A percentile compares a stretch with the other conserved stretches of the same genome.
phyloP scores from a whole-genome alignment of 2,888 invertebrate genomes.

The Pomacea canaliculata region DNA sequence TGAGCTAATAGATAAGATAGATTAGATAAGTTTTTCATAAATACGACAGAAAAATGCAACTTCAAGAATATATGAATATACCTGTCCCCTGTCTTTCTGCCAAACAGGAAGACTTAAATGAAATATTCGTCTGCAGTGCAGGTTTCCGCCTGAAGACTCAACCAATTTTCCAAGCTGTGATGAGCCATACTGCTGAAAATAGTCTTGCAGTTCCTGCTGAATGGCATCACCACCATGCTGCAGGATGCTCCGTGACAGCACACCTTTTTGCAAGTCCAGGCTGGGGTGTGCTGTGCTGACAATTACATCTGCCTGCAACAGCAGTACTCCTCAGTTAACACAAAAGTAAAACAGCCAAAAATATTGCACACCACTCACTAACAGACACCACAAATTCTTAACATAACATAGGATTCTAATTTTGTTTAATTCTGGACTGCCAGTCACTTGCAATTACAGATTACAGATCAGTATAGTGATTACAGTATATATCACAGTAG shows the following conservation, averaged over 20 bases:
- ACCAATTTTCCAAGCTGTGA: constrained; percentile 8
- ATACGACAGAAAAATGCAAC: too few species aligned
- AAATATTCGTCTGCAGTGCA: constrained; percentile 10
- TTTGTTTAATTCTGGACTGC: too few species aligned
- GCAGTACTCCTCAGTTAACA: too few species aligned
- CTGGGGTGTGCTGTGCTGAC: constrained; percentile 21
- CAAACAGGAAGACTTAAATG: constrained; percentile 20
- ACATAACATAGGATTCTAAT: neutral
- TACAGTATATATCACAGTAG: too few species aligned
- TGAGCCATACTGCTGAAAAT: neutral
- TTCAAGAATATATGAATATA: neutral
- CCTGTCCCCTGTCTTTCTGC: constrained; percentile 15
- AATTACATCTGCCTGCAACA: constrained; percentile 20
- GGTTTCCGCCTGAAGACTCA: constrained; percentile 8
- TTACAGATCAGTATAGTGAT: too few species aligned
- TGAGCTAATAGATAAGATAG: too few species aligned
- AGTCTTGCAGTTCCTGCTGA: constrained; percentile 14
- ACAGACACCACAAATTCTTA: neutral
- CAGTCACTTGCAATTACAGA: too few species aligned
- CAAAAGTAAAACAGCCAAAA: neutral
- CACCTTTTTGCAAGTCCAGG: constrained; percentile 15
- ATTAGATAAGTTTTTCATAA: too few species aligned
- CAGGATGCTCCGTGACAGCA: constrained; percentile 21
- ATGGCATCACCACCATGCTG: constrained; percentile 11
- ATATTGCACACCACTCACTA: neutral